A percentile compares a stretch with the other conserved stretches of the same genome.
Conservation (phyloP, 2,888 invertebrate genomes). For the Emesis furor region DNA sequence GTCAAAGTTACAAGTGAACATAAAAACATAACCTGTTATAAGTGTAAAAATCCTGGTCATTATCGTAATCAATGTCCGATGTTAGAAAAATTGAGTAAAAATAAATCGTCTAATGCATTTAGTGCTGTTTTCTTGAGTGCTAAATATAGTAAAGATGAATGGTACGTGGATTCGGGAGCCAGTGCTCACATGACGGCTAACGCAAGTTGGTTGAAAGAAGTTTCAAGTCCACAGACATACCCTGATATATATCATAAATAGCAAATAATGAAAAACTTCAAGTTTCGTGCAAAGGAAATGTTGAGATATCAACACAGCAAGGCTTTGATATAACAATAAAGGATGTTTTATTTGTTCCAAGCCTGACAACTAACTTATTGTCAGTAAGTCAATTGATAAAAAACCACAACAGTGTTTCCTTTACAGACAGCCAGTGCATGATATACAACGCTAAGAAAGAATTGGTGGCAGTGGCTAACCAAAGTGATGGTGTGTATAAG, state of each 20-base stretch:
- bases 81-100: background rate
- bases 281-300: constrained; percentile 61
- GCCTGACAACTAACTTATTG: constrained; percentile 64
- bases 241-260: constrained; percentile 53
- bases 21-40: constrained; percentile 40
- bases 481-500: constrained; percentile 53
- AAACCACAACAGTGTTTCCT: constrained; percentile 50
- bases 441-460: constrained; percentile 45
- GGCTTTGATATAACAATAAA: constrained; percentile 49
- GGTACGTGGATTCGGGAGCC: constrained; percentile 66
- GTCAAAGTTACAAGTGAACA: constrained; percentile 9
- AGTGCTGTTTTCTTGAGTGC: constrained; percentile 62
- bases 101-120: constrained; percentile 27
- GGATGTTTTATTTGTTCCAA: constrained; percentile 68
- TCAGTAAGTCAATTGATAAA: constrained; percentile 59
- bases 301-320: constrained; percentile 36
- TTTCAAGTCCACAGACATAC: background rate
- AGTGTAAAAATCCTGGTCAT: constrained; percentile 42
- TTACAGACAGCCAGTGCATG: constrained; percentile 42
- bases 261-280: constrained; percentile 59
- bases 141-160: constrained; percentile 52
- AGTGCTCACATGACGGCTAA: constrained; percentile 44
- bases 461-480: constrained; percentile 45
- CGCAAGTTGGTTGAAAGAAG: constrained; percentile 44
- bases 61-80: constrained; percentile 25